Percentiles rank a stretch among this genome's conserved stretches.
These are phyloP conservation scores for Mus musculus DNA, from an alignment of 2,113 vertebrate genomes.

Conservation along the genomic window DNA sequence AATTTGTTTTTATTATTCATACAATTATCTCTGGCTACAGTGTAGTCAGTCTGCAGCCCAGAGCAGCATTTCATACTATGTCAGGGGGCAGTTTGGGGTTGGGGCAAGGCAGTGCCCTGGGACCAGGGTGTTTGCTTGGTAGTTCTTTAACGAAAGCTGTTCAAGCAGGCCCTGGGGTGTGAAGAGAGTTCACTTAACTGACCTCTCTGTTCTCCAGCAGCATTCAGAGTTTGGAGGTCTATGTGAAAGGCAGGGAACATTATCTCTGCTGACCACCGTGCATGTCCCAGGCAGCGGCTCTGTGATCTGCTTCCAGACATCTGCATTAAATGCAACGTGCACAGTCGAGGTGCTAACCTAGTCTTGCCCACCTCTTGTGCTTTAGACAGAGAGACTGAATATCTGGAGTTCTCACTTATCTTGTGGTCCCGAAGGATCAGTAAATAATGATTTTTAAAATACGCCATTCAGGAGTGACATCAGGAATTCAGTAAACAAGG, in stretches of 20 bases:
- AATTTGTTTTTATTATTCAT: neutral
- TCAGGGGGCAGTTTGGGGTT: fast-evolving
- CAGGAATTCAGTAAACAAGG: slow-evolving; percentile 7
- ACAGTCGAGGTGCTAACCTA: neutral
- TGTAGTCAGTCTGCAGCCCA: neutral
- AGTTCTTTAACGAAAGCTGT: neutral
- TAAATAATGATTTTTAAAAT: neutral
- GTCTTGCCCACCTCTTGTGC: neutral
- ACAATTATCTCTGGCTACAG: neutral
- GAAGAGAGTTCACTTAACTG: neutral
- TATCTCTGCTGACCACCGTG: no score
- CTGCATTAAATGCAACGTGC: neutral
- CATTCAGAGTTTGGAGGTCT: neutral
- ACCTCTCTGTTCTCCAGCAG: neutral
- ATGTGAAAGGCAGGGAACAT: neutral
- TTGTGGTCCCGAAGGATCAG: slow-evolving; percentile 12
- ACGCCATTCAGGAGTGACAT: neutral
- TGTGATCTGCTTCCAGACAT: neutral
- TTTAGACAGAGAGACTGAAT: neutral
- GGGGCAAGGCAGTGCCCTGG: neutral
- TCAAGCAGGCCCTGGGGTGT: neutral
- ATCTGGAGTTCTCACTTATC: neutral
- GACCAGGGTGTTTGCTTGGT: neutral
- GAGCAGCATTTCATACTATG: no score
- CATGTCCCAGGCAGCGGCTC: neutral